Evolutionary conservation across 1,140 invertebrate genomes (phyloP).

Genomic region (Apolygus lucorum): DNA sequence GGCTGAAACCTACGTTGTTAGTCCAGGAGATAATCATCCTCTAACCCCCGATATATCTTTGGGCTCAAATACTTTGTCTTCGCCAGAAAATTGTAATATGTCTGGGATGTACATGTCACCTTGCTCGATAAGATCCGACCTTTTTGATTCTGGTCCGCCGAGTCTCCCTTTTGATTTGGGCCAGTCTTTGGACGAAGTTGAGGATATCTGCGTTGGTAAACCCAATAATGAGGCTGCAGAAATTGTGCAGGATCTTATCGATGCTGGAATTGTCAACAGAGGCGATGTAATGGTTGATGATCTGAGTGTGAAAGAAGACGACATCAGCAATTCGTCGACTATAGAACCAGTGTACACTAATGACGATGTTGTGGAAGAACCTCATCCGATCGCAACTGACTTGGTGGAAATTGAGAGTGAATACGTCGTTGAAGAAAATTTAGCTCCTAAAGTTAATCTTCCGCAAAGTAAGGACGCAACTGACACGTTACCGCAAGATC

Average conservation of each 20-base stretch:
- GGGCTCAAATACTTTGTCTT: conserved; percentile 30
- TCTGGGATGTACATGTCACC: conserved; percentile 38
- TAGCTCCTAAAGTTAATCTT: too few relatives aligned
- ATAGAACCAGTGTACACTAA: not conserved
- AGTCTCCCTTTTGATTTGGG: conserved; percentile 32
- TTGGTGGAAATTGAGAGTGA: not conserved
- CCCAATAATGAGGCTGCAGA: conserved; percentile 28
- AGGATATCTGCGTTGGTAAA: conserved; percentile 29
- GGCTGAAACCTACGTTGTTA: conserved; percentile 20
- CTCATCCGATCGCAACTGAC: not conserved
- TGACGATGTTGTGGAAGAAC: not conserved
- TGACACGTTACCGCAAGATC: too few relatives aligned
- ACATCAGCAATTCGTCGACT: not conserved
- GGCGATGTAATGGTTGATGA: conserved; percentile 7
- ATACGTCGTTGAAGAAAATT: not conserved
- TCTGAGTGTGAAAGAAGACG: not conserved
- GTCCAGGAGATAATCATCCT: conserved; percentile 24
- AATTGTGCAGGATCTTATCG: conserved; percentile 31
- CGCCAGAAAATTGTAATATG: conserved; percentile 36
- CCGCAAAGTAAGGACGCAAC: not conserved
- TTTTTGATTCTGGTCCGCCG: conserved; percentile 31
- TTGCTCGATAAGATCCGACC: conserved; percentile 30
- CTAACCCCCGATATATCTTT: conserved; percentile 25
- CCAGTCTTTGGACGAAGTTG: conserved; percentile 29
- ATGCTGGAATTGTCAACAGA: conserved; percentile 26